Evolutionary conservation across 2,888 invertebrate species (phyloP), one percentile per base, ranked within the genome.

Genomic region (Ptilodon capucinus): DNA sequence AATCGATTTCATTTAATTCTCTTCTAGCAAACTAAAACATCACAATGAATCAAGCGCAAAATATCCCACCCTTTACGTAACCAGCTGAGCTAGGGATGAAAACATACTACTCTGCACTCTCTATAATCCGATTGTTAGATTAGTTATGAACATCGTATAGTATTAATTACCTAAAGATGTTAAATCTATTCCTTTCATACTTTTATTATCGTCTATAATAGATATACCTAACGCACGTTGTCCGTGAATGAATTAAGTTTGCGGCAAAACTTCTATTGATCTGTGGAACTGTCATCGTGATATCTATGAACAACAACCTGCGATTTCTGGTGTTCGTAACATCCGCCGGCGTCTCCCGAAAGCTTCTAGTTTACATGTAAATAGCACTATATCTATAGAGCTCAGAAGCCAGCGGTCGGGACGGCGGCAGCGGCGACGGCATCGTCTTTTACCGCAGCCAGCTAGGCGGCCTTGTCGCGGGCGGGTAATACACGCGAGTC

Each of bases 391-490:
- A 52, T 28, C 59, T 57, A 51, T 53, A 46, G 51, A 63, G 54
- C 54, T 68, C 51, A 62, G 60, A 36, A 61, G 63, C 60, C 57
- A 63, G 64, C 61, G 73, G 73, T 60, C 70, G 70, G 64, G 69
- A 69, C 67, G 68, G 68, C 67, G 71, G 71, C 64, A 66, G 64
- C 46, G 71, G 64, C 71, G 71, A 73, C 74, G 73, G 70, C 71
- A 74, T 64, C 71, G 72, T 81, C 38, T 38, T 25, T 23, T 40
- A 79, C 77, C 85, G 85, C 86, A 88, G 88, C 84, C 86, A 80
- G 88, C 87, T 84, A 84, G 87, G 84, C 86, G 88, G 83, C 89
- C 87, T 87, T 85, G 89, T 81, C 76, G 74, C 72, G 76, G 77
- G 71, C 38, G 38, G 38, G 38, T 82, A 80, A 83, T 78, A 73